Conservation (phyloP, 2,797 vertebrate genomes). For the Cetoscarus ocellatus region DNA sequence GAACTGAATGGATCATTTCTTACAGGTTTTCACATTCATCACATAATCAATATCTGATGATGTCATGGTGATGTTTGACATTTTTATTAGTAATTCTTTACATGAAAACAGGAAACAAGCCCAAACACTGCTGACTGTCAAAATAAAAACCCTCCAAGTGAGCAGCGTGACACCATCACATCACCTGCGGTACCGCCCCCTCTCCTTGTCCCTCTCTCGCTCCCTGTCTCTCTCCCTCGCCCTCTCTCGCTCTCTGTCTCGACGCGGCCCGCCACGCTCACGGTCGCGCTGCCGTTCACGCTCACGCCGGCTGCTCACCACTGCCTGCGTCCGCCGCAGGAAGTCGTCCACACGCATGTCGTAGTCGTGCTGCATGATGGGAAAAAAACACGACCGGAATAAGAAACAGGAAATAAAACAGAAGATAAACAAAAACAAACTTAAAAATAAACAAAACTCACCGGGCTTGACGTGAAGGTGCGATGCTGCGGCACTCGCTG, state of each 20-base stretch:
- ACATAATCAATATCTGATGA: slow-evolving; percentile 39
- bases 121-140: slow-evolving; percentile 10
- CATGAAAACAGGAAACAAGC: slow-evolving; percentile 17
- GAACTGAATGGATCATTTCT: not conserved
- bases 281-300: slow-evolving; percentile 91
- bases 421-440: not conserved
- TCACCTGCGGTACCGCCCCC: slow-evolving; percentile 95
- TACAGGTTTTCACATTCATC: slow-evolving; percentile 17
- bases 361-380: slow-evolving; percentile 91
- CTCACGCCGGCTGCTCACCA: slow-evolving; percentile 93
- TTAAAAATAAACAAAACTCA: slow-evolving; percentile 45
- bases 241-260: slow-evolving; percentile 82
- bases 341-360: slow-evolving; percentile 99
- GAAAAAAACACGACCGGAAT: not conserved
- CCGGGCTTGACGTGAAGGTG: slow-evolving; percentile 83
- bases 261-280: slow-evolving; percentile 72
- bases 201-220: slow-evolving; percentile 89
- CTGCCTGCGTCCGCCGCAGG: slow-evolving; percentile 95
- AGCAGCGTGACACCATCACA: slow-evolving; percentile 14
- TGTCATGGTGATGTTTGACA: not conserved
- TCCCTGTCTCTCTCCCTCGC: slow-evolving; percentile 92
- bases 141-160: slow-evolving; percentile 34
- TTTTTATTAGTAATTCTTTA: slow-evolving; percentile 17
- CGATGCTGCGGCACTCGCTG: slow-evolving; percentile 86
- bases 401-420: too few species aligned